phyloP scores from a whole-genome alignment of 2,797 vertebrate genomes.

The Esox lucius region DNA sequence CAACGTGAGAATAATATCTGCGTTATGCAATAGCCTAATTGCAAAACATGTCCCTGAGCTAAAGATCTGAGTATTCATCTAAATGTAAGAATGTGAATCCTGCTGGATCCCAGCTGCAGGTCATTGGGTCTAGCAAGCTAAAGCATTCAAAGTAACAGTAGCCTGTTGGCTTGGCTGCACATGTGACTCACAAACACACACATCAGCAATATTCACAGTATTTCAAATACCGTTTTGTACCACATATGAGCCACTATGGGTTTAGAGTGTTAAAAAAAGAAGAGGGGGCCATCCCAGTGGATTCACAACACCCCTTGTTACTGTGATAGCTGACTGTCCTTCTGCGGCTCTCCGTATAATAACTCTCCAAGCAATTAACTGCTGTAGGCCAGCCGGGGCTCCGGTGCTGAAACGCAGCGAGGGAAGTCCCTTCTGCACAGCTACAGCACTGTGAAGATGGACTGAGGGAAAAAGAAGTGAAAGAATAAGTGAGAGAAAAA shows the following conservation, averaged over 20 bases:
- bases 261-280: neutral
- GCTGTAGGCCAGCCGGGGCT: constrained; percentile 21
- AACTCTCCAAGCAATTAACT: constrained; percentile 44
- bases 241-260: neutral
- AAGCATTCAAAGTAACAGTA: too few species aligned
- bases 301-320: neutral
- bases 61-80: too few species aligned
- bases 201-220: neutral
- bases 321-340: neutral
- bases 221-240: constrained; percentile 6
- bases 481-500: constrained; percentile 6
- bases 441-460: constrained; percentile 10
- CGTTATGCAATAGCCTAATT: too few species aligned
- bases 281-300: too few species aligned
- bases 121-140: neutral
- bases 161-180: neutral
- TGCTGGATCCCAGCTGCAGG: too few species aligned
- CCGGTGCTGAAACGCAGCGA: constrained; percentile 25
- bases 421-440: constrained; percentile 24
- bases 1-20: too few species aligned
- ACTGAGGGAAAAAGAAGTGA: constrained; percentile 9
- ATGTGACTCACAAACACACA: neutral
- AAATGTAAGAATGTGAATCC: too few species aligned
- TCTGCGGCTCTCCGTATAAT: constrained; percentile 36
- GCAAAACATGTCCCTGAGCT: too few species aligned